These are phyloP conservation scores for Megalops cyprinoides DNA, from an alignment of 2,797 vertebrate species.

Conservation along the genomic window DNA sequence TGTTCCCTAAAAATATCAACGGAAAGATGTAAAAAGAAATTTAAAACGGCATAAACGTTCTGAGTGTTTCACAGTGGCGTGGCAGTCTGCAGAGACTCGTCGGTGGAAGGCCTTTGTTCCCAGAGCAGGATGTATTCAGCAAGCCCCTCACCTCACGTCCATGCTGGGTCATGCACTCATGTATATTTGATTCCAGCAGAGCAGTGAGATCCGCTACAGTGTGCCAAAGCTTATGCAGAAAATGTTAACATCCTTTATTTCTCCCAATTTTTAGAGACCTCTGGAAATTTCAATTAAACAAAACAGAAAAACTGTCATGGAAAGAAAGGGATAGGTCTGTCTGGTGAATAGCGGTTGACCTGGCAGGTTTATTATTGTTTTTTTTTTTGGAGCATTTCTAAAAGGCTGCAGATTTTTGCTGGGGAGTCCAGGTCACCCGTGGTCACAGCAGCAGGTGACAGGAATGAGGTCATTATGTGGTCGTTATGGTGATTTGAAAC, in stretches of 20 bases:
- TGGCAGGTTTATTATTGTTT: constrained; percentile 17
- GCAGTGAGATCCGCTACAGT: neutral
- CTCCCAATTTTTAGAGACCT: constrained; percentile 19
- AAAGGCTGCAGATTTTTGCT: constrained; percentile 72
- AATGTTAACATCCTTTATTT: constrained; percentile 41
- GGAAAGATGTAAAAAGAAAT: constrained; percentile 59
- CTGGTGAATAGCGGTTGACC: constrained; percentile 52
- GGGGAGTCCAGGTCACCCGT: constrained; percentile 72
- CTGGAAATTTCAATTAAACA: constrained; percentile 18
- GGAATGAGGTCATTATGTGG: constrained; percentile 70
- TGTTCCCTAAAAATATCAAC: constrained; percentile 65
- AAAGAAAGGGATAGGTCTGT: constrained; percentile 48
- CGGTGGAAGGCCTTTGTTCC: constrained; percentile 63
- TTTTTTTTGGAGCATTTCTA: constrained; percentile 55
- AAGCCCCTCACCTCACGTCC: constrained; percentile 67
- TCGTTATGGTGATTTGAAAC: constrained; percentile 63
- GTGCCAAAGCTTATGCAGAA: neutral
- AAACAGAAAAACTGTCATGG: constrained; percentile 42
- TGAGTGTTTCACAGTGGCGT: constrained; percentile 68
- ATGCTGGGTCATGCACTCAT: constrained; percentile 35
- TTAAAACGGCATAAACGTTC: constrained; percentile 73
- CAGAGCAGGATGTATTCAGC: constrained; percentile 67
- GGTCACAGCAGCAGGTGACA: constrained; percentile 81
- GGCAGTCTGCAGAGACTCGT: constrained; percentile 63
- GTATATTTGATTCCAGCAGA: constrained; percentile 28